Percentiles rank a stretch among this genome's conserved stretches.
Evolutionary conservation across 1,140 invertebrate genomes (phyloP).

Genomic region (Pentalonia nigronervosa): DNA sequence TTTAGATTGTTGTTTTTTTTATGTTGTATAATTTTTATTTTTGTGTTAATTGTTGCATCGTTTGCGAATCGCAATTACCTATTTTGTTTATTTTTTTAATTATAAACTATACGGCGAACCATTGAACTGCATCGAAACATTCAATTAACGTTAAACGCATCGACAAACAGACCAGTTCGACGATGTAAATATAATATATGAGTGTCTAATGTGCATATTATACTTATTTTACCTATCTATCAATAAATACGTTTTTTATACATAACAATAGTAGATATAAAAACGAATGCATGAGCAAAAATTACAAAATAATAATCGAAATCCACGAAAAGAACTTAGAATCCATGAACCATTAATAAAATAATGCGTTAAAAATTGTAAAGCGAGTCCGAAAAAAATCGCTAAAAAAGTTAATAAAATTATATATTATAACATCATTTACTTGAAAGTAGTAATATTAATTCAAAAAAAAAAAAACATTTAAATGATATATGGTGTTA

Average conservation of each 20-base stretch:
- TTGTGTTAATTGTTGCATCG: background rate
- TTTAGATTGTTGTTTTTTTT: background rate
- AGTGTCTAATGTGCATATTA: background rate
- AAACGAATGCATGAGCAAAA: background rate
- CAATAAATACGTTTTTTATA: background rate
- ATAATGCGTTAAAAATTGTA: background rate
- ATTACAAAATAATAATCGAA: background rate
- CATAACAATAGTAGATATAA: background rate
- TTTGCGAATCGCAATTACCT: background rate
- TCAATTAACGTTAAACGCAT: background rate
- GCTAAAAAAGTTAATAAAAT: background rate
- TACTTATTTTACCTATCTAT: background rate
- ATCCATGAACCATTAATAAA: background rate
- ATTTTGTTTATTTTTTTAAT: constrained; percentile 9
- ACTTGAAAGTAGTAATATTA: background rate
- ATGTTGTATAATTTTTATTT: background rate
- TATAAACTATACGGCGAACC: background rate
- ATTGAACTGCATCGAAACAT: background rate
- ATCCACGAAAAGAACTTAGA: background rate
- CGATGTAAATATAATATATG: background rate
- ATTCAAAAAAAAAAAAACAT: background rate
- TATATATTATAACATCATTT: background rate
- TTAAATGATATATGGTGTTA: background rate
- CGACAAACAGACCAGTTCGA: background rate
- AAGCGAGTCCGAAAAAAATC: background rate